Evolutionary conservation across 2,797 vertebrate species (phyloP), one percentile per base, ranked within the genome.

Genomic region (Garrulus glandarius): DNA sequence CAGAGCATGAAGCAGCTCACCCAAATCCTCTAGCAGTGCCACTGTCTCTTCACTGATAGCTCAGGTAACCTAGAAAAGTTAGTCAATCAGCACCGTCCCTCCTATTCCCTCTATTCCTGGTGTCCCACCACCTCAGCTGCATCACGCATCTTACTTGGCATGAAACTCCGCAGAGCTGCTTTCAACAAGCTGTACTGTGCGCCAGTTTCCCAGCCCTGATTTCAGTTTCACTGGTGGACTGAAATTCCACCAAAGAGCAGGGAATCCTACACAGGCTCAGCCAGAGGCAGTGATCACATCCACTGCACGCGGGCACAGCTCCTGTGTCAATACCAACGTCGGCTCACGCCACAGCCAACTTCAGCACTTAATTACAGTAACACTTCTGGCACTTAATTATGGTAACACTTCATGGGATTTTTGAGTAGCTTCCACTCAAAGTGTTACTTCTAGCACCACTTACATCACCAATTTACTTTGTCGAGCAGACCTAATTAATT

Each of bases 381-480:
- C 57, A 16, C 61, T 89, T 84, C 24, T 55, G 82, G 76, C 64
- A 77, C 53, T 61, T 75, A 68, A 88, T 86, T 69, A 86, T 0
- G 3, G 69, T 39, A 95, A 83, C 47, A 55, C 72, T 93, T 92
- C 65, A 63, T 1, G 5, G 72, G 47, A 56, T 53, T 93, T 95
- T 85, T 92, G 70, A 94, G 86, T 61, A 60, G 47, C 74, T 96
- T 95, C 89, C 87, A 93, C 69, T 84, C 29, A 27, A 71, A 84
- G 87, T 52, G 79, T 84, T 75, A 95, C 43, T 93, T 96, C 57
- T 95, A 49, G 69, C 91, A 92, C 79, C 84, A 84, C 52, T 91
- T 85, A 72, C 26, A 44, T 92, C 71, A 91, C 10, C 7, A 89
- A 81, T 53, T 77, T 5, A 0, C 50, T 93, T 92, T 64, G 68